phyloP scores from a whole-genome alignment of 1,140 invertebrate genomes.

The Heliconius hewitsoni region DNA sequence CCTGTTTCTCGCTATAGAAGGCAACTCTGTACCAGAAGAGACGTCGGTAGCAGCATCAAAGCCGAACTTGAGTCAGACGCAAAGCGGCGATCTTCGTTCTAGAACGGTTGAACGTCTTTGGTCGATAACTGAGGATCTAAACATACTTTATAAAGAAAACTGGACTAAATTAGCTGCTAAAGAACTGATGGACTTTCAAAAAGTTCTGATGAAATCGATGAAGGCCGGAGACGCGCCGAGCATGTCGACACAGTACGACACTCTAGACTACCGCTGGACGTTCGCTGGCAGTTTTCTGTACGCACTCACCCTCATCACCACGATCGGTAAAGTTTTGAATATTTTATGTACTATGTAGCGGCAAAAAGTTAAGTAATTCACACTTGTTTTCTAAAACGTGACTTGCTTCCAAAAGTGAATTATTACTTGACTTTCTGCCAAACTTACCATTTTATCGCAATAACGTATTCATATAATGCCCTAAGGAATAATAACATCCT shows the following conservation, averaged over 20 bases:
- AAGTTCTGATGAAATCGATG: slow-evolving; percentile 78
- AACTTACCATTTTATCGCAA: slow-evolving; percentile 9
- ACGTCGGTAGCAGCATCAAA: slow-evolving; percentile 84
- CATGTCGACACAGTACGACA: slow-evolving; percentile 45
- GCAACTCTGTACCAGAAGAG: slow-evolving; percentile 78
- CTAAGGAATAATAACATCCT: slow-evolving; percentile 13
- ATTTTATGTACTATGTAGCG: neutral
- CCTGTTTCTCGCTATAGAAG: slow-evolving; percentile 94
- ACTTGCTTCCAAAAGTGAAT: neutral
- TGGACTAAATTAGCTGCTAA: slow-evolving; percentile 93
- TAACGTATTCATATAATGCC: slow-evolving; percentile 10
- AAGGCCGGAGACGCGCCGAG: slow-evolving; percentile 42
- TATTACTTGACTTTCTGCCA: slow-evolving; percentile 7
- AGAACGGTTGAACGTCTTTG: slow-evolving; percentile 91
- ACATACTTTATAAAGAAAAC: slow-evolving; percentile 96
- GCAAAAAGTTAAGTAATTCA: slow-evolving; percentile 7
- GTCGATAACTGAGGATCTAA: slow-evolving; percentile 96
- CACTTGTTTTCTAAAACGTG: slow-evolving; percentile 7
- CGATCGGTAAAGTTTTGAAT: slow-evolving; percentile 88
- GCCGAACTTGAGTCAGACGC: slow-evolving; percentile 80
- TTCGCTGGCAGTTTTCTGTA: slow-evolving; percentile 96
- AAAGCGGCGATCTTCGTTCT: slow-evolving; percentile 78
- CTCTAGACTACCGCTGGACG: slow-evolving; percentile 89
- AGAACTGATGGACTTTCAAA: slow-evolving; percentile 93
- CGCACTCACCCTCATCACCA: slow-evolving; percentile 96